Base-by-base conservation (phyloP, 2,797 vertebrate species). In the Hephaestus fuliginosus region DNA sequence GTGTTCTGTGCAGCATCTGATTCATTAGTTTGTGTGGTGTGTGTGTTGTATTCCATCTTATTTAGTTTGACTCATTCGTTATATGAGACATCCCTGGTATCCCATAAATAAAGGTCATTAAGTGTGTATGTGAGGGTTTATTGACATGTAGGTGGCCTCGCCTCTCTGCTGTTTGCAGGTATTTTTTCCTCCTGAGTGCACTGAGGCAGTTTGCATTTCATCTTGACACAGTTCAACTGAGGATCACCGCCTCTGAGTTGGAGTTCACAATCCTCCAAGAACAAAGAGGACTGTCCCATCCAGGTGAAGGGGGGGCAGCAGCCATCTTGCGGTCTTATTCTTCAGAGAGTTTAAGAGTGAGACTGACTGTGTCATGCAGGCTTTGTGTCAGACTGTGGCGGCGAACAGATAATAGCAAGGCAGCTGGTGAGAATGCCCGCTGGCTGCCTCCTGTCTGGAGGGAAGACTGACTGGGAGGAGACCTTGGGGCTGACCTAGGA, bases 341-440 rank as follows among this genome's bases (percentile, higher is more conserved):
- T 66, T 76, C 48, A 62, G 64, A 73, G 66, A 75, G 36, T 53
- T 64, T 61, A 61, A 48, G 68, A 67, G 33, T 2, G 44, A 57
- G 62, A 20, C 57, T 43, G 66, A 30, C 51, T 22, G 82, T 71
- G 69, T 76, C 71, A 10, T 33, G 36, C 55, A 48, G 48, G 43
- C 22, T 86, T 81, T 74, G 67, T 81, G 65, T 86, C 71, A 74
- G 53, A 17, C 75, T 64, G 70, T 20, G 17, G n/a, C 9, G 3
- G 30, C 14, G 69, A 58, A 20, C 49, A 7, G 71, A 70, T 51
- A 60, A 0, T 72, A 69, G 70, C 22, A 4, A 63, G 63, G 66
- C 81, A 86, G 89, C 82, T 86, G 86, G 85, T 72, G 74, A 70
- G 12, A 78, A 82, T 17, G 78, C 76, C 87, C 14, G 15, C 76